Base-by-base conservation (phyloP, 2,113 vertebrate genomes). In the Paradoxurus hermaphroditus region DNA sequence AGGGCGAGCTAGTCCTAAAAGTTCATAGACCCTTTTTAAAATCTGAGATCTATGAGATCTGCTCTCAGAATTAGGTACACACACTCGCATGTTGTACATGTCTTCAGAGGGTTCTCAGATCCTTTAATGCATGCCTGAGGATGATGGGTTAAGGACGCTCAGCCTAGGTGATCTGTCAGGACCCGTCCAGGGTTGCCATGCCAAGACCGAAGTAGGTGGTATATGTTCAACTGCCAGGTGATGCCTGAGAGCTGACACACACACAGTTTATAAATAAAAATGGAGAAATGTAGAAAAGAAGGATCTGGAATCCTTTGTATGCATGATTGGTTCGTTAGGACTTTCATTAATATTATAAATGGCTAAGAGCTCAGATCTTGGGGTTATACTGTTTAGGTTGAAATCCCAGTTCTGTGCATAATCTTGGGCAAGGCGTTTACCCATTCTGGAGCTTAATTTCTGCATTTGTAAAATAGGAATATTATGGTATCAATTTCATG, bases 191-290 rank as follows among this genome's bases (percentile, higher is more conserved):
- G 13, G 4, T 18, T 86, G 53, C 62, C 84, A 59, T 86, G 87
- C n/a, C 73, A 86, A 56, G 34, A 82, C 72, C 53, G 73, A 73
- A 34, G 68, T 46, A 85, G 31, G 70, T n/a, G 29, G 59, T 53
- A 65, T 36, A 19, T 31, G 3, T 44, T 23, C 68, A 87, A 65
- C 27, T 72, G n/a, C 59, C 34, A 85, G 11, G 34, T 65, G 53
- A 93, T 81, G 16, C 70, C 75, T 78, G 34, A 92, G 86, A 83
- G 19, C 13, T 93, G 86, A 90, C 96, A 79, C 53, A 93, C 34
- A 91, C 10, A 67, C 34, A 8, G 4, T 82, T 73, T 72, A 95
- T 79, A 63, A 68, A 88, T 44, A 92, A 94, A 88, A 96, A 86
- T 75, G 46, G 44, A 95, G 84, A 85, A 13, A 68, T 63, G 41